Conservation (phyloP, 2,797 vertebrate species). For the Sebastiscus tertius region DNA sequence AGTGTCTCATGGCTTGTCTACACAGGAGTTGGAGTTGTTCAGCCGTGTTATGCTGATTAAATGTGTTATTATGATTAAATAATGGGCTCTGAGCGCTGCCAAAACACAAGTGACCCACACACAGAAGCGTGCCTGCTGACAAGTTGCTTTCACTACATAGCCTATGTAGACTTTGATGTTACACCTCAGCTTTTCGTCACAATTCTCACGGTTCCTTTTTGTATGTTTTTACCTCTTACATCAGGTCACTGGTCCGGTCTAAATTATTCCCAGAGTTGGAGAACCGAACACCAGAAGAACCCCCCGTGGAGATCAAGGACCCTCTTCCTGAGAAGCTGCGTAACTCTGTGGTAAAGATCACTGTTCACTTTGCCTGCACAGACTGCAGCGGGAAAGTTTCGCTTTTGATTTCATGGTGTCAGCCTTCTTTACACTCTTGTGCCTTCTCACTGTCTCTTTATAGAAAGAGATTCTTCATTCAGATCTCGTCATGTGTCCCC, state of each 20-base stretch:
- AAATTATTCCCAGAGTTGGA: conserved; percentile 91
- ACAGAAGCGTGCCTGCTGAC: background rate
- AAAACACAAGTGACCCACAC: background rate
- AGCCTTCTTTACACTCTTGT: background rate
- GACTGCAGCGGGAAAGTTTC: background rate
- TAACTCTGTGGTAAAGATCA: conserved; percentile 86
- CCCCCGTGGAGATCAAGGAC: conserved; percentile 89
- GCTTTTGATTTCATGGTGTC: background rate
- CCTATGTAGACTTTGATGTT: conserved; percentile 15
- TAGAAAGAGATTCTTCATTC: conserved; percentile 93
- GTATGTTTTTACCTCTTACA: background rate
- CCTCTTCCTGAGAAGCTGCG: conserved; percentile 91
- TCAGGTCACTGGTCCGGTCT: conserved; percentile 89
- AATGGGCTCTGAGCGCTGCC: background rate
- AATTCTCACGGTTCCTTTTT: background rate
- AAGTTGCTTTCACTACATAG: background rate
- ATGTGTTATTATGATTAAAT: background rate
- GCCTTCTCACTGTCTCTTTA: conserved; percentile 16
- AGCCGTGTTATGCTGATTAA: background rate
- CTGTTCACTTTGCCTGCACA: background rate
- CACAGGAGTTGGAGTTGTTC: background rate
- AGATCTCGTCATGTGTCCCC: conserved; percentile 91
- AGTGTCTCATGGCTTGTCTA: background rate
- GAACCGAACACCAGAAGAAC: conserved; percentile 86
- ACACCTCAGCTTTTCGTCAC: background rate